Evolutionary conservation across 2,113 vertebrate species (phyloP).

Genomic region (Rhinogobius similis): DNA sequence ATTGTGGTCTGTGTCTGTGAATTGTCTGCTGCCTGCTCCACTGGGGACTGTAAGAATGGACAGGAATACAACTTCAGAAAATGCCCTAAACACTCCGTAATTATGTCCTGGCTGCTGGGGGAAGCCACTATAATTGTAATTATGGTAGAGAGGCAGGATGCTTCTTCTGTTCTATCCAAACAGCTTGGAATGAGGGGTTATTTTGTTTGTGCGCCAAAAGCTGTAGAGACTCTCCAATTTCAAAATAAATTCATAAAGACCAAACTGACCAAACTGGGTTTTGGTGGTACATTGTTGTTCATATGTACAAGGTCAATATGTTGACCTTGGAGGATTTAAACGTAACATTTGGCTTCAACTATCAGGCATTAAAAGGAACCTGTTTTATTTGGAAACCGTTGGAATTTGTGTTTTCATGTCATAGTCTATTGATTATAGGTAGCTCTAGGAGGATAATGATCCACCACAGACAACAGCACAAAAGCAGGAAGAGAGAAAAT

Average conservation of each 20-base stretch:
- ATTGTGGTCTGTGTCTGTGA: constrained; percentile 53
- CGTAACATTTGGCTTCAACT: too few species aligned
- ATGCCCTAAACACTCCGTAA: constrained; percentile 55
- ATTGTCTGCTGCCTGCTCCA: constrained; percentile 46
- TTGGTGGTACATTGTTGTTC: too few species aligned
- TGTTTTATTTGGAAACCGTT: constrained; percentile 1
- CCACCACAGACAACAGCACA: constrained; percentile 18
- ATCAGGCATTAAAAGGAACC: constrained; percentile 21
- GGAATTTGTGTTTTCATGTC: constrained; percentile 33
- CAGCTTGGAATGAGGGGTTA: constrained; percentile 30
- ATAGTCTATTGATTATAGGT: constrained; percentile 39
- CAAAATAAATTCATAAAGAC: constrained; percentile 23
- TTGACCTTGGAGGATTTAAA: too few species aligned
- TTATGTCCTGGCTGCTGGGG: constrained; percentile 41
- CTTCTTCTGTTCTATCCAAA: constrained; percentile 25
- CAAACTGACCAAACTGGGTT: too few species aligned
- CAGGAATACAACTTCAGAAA: constrained; percentile 56
- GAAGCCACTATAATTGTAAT: constrained; percentile 49
- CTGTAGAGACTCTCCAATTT: constrained; percentile 6
- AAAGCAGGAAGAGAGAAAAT: neutral
- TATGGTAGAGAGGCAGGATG: constrained; percentile 33
- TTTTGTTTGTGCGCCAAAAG: constrained; percentile 49
- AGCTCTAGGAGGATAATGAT: constrained; percentile 26
- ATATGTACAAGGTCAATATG: too few species aligned
- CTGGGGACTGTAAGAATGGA: constrained; percentile 46